Base-by-base conservation (phyloP, 2,113 vertebrate genomes). In the Nanger granti region DNA sequence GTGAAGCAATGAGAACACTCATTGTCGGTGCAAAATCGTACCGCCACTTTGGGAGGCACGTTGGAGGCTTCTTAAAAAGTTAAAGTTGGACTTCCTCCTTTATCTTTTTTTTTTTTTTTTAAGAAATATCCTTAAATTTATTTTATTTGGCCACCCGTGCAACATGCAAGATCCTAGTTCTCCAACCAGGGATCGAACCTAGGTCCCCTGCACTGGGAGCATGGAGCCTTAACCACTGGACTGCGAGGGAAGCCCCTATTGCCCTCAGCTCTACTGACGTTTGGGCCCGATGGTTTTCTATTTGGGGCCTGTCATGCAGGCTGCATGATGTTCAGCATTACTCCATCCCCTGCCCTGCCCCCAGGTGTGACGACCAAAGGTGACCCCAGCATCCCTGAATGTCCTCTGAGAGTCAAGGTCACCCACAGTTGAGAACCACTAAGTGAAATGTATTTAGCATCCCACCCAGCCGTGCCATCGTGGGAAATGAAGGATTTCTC, bases 261-360 rank as follows among this genome's bases (percentile, higher is more conserved):
- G 4, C 37, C 59, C 29, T 12, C 49, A 2, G 66, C 8, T 2
- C 87, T 28, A 6, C 18, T 24, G 79, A 47, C 14, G 1, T 24
- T 24, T 26, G 80, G 41, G n/a, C 52, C 62, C 13, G 2, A 26
- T 12, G 17, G 44, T 24, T 64, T 52, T 28, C 62, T 41, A 28
- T 20, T 3, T 2, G 10, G n/a, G n/a, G 3, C 17, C 55, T 4
- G 2, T 44, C 20, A 0, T 47, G n/a, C 49, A 18, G 14, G 69
- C 20, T 12, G 0, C 29, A 11, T 8, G 4, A 29, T 54, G 52
- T 34, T 54, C 10, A 37, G n/a, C 66, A 44, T 28, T n/a, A 10
- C 7, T 18, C 28, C n/a, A 49, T 14, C 41, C 24, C 73, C 73
- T 44, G 24, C 28, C n/a, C 83, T 5, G 13, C 20, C 3, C 55